Base-by-base conservation (phyloP, 2,888 invertebrate species). In the Cheilosia variabilis region DNA sequence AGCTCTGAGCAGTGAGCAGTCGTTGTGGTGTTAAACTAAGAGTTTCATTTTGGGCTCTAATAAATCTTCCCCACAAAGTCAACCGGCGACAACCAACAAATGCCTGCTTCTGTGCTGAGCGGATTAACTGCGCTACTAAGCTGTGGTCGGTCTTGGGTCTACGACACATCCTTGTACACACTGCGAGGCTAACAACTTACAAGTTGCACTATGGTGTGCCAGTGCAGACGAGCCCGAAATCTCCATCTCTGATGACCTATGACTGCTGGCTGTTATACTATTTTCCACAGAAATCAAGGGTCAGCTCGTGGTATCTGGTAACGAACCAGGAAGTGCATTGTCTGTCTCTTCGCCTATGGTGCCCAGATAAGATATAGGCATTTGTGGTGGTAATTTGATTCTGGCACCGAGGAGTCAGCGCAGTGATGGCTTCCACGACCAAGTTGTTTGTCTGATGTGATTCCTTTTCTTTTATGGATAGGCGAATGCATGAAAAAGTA, bases 301-400 rank as follows among this genome's bases (percentile, higher is more conserved):
- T 86, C 86, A 86, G 81, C 81, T 86, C 86, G 81, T 86, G 86
- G 86, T 76, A 81, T 72, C 50, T 77, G 81, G 86, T 81, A 80
- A 80, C 76, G 81, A 86, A 86, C 81, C 81, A 86, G 86, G 86
- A 86, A 86, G 68, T 80, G 76, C 71, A 71, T 75, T 76, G 69
- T 75, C 69, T 78, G 58, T 66, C 73, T 66, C 66, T 45, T 6
- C 57, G 53, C 50, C 81, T 86, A 66, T 71, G 55, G 63, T 72
- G 62, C 47, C 66, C 76, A 81, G 86, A 86, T 86, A 86, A 86
- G 81, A 86, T 68, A 76, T 77, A 81, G 81, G 66, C 81, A 81
- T 80, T 84, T 80, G 68, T 62, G 76, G 81, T 80, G 72, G 86
- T 86, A 86, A 81, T 86, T 86, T 86, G 81, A 86, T 77, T 86